Base-by-base conservation (phyloP, 2,888 invertebrate genomes). In the Vanessa cardui region DNA sequence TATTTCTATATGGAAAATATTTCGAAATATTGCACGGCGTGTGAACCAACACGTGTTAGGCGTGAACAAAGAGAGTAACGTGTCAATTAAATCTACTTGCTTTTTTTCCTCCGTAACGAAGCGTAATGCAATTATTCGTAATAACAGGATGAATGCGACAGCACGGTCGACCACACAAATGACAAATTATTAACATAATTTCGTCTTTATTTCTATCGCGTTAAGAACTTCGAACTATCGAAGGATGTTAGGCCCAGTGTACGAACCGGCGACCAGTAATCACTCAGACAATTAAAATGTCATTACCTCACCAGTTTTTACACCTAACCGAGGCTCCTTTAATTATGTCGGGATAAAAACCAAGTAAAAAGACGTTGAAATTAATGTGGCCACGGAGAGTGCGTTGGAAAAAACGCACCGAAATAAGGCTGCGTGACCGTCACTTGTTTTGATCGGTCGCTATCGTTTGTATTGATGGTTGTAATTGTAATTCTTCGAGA, bases 61-160 rank as follows among this genome's bases (percentile, higher is more conserved):
- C 82, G 80, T 81, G 86, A 87, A 90, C 92, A 90, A 90, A 90
- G 91, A 90, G 89, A 88, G 88, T 79, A 80, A 85, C 82, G 83
- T 85, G 89, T 90, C 92, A 90, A 91, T 92, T 90, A 91, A 89
- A 90, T 82, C 81, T 84, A 84, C 87, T 89, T 86, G 85, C 85
- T 78, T 73, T 88, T 89, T 90, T 90, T 86, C 85, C 83, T 79
- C 85, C 81, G 90, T 92, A 90, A 92, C 92, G 89, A 92, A 92
- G 85, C 89, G 88, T 92, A 92, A 92, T 92, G 89, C 90, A 92
- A 92, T 92, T 92, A 92, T 86, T 79, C 83, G 88, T 92, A 92
- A 92, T 92, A 87, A 89, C 91, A 92, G 92, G 91, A 92, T 90
- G 92, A 87, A 84, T 84, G 86, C 84, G 89, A 90, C 90, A 89